Evolutionary conservation across 1,140 invertebrate species (phyloP).

Genomic region (Sycophaga agraensis): DNA sequence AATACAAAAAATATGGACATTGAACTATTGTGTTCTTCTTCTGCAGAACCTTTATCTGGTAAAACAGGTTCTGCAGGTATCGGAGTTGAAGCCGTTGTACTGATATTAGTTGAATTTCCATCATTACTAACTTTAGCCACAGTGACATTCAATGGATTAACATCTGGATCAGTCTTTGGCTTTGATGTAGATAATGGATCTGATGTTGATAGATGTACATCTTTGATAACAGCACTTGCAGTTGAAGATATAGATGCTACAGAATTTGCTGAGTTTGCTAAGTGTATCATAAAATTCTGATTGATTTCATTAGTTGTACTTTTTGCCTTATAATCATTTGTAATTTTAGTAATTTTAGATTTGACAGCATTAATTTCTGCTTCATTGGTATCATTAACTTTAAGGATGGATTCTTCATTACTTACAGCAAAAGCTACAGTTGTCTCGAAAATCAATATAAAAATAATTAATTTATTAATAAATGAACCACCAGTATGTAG

Average conservation of each 20-base stretch:
- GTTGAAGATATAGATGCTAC: neutral
- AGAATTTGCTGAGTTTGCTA: neutral
- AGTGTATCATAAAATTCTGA: neutral
- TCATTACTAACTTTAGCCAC: slow-evolving; percentile 28
- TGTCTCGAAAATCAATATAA: neutral
- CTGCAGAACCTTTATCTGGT: slow-evolving; percentile 84
- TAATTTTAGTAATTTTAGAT: neutral
- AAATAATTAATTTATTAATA: neutral
- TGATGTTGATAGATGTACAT: slow-evolving; percentile 10
- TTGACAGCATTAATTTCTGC: slow-evolving; percentile 1
- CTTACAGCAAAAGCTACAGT: slow-evolving; percentile 5
- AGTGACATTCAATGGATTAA: neutral
- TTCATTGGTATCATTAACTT: neutral
- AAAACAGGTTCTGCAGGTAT: slow-evolving; percentile 69
- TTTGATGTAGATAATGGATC: neutral
- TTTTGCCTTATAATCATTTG: neutral
- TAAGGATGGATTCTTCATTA: slow-evolving; percentile 19
- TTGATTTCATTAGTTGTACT: slow-evolving; percentile 3
- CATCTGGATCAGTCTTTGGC: neutral
- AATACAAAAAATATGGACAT: slow-evolving; percentile 97
- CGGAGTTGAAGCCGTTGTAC: slow-evolving; percentile 58
- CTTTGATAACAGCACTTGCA: slow-evolving; percentile 3
- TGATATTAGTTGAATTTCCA: slow-evolving; percentile 40
- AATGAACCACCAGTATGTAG: neutral
- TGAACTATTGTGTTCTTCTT: slow-evolving; percentile 94